Conservation (phyloP, 2,888 invertebrate genomes). For the Dryadula phaetusa region DNA sequence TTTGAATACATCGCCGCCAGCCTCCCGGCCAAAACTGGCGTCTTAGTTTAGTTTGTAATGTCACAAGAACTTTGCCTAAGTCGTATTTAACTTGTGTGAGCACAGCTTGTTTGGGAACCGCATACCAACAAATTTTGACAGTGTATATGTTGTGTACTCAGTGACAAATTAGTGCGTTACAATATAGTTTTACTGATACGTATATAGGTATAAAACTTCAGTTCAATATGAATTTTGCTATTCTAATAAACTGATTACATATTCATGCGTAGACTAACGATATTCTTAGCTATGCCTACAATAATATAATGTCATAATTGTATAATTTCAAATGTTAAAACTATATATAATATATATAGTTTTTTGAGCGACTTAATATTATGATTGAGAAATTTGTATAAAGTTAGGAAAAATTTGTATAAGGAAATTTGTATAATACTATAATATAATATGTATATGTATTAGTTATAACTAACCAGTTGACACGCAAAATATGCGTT, state of each 20-base stretch:
- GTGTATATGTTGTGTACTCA: slow-evolving; percentile 51
- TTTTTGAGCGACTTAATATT: too few relatives aligned
- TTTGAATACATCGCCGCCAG: slow-evolving; percentile 60
- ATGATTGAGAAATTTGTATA: too few relatives aligned
- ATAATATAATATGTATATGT: too few relatives aligned
- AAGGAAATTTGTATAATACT: too few relatives aligned
- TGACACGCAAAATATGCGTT: too few relatives aligned
- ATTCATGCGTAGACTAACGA: background rate
- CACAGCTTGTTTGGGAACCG: slow-evolving; percentile 76
- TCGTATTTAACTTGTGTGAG: slow-evolving; percentile 78
- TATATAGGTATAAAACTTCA: background rate
- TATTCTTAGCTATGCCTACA: background rate
- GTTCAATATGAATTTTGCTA: slow-evolving; percentile 2
- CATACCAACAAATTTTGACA: slow-evolving; percentile 80
- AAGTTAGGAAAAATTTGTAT: too few relatives aligned
- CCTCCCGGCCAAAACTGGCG: slow-evolving; percentile 66
- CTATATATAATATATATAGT: too few relatives aligned
- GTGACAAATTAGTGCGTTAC: slow-evolving; percentile 23
- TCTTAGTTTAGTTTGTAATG: slow-evolving; percentile 73
- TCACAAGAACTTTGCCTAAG: slow-evolving; percentile 73
- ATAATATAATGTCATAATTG: background rate
- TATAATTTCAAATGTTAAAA: too few relatives aligned
- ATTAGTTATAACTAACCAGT: too few relatives aligned
- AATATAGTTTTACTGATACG: background rate
- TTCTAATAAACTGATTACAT: slow-evolving; percentile 3